Evolutionary conservation across 2,113 vertebrate genomes (phyloP).

Genomic region (Pelobates fuscus): DNA sequence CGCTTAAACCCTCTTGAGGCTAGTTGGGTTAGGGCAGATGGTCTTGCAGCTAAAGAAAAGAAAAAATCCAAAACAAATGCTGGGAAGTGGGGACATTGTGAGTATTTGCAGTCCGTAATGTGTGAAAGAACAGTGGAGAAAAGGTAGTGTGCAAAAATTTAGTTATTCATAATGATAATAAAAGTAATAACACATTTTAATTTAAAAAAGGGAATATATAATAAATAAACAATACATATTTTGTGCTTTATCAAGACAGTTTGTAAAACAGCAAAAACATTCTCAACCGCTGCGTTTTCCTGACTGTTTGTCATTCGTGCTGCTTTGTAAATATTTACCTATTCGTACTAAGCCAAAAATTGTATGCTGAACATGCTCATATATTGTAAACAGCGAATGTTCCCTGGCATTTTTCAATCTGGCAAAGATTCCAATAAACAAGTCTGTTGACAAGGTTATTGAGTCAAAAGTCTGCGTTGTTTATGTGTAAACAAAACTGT

Average conservation of each 20-base stretch:
- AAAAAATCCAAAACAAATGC: constrained; percentile 43
- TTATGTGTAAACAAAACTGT: constrained; percentile 12
- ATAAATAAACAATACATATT: neutral
- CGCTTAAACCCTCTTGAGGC: constrained; percentile 47
- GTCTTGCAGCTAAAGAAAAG: constrained; percentile 39
- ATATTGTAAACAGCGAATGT: neutral
- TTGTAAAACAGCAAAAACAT: neutral
- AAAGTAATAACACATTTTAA: neutral
- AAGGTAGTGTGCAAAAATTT: no score
- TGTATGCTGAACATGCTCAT: neutral
- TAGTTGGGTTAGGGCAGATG: constrained; percentile 46
- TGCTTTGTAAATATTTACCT: constrained; percentile 24
- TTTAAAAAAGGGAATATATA: neutral
- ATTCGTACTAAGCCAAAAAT: neutral
- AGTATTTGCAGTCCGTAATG: constrained; percentile 26
- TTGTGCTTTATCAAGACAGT: neutral
- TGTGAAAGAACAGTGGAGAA: neutral
- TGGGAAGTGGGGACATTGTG: constrained; percentile 28
- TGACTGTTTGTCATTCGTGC: neutral
- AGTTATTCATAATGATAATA: neutral
- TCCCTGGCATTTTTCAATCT: neutral
- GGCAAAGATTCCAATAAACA: neutral
- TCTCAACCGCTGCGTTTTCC: neutral
- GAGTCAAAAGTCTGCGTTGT: neutral
- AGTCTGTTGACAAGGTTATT: neutral